A percentile compares a stretch with the other conserved stretches of the same genome.
Conservation (phyloP, 1,140 invertebrate species). For the Sesamia nonagrioides region DNA sequence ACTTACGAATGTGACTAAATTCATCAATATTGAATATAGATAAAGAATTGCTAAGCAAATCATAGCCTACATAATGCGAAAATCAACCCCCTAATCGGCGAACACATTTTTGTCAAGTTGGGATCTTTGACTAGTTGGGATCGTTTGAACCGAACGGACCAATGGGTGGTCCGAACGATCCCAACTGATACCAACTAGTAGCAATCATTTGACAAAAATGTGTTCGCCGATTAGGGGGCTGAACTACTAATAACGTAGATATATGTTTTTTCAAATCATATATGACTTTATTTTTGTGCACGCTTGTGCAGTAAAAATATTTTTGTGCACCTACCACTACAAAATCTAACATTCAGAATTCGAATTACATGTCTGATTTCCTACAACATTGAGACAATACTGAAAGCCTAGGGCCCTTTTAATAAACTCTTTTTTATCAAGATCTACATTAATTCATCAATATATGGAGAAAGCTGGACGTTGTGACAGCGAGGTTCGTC, state of each 20-base stretch:
- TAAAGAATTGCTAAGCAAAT: slow-evolving; percentile 2
- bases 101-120: too few relatives aligned
- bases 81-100: too few relatives aligned
- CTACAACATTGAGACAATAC: slow-evolving; percentile 37
- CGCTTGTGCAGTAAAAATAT: slow-evolving; percentile 30
- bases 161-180: too few relatives aligned
- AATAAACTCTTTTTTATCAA: slow-evolving; percentile 3
- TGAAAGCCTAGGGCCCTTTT: slow-evolving; percentile 24
- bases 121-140: too few relatives aligned
- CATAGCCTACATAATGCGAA: background rate
- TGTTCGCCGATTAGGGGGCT: too few relatives aligned
- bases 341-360: slow-evolving; percentile 9
- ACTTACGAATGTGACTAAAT: background rate
- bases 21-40: background rate
- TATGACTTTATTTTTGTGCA: slow-evolving; percentile 26
- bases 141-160: too few relatives aligned
- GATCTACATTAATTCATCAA: slow-evolving; percentile 52
- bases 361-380: background rate
- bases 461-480: slow-evolving; percentile 81
- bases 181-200: too few relatives aligned
- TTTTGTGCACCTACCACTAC: slow-evolving; percentile 19
- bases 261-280: background rate
- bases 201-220: too few relatives aligned
- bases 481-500: slow-evolving; percentile 71
- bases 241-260: background rate